Base-by-base conservation (phyloP, 92 coral and sea anemone genomes). In the Virgularia gustaviana region DNA sequence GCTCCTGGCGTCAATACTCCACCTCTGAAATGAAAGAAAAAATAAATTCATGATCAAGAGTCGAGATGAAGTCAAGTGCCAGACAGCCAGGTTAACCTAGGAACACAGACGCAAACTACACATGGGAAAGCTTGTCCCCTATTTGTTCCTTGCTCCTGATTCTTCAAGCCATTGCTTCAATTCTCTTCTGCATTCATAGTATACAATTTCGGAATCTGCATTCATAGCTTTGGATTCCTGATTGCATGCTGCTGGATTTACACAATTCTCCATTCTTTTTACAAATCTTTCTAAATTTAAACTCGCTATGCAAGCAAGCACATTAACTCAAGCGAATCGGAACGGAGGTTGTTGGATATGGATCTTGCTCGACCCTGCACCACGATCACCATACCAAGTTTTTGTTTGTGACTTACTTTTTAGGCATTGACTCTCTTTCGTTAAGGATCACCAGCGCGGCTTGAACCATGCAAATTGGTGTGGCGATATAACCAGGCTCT, bases 1-100 rank as follows among this genome's bases (percentile, higher is more conserved):
- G 96, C 98, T 6, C 85, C 98, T 6, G 98, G 96, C 9, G 98
- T 92, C 57, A 92, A 63, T 62, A 92, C 98, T 28, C 98, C 98
- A 1, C 98, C 98, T 66, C 98, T 92, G 73, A 35, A 83, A 77
- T 11, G 67, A 37, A 71, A 59, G 23, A 31, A 18, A 19, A 39
- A 49, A 31, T 24, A n/a, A 7, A 7, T 36, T 9, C 4, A 43
- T 11, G 12, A 58, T n/a, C 43, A 13, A 65, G 36, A 25, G 19
- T 34, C 45, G 15, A 42, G 1, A 13, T n/a, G 9, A 3, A 31
- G 25, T 5, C 5, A 5, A 23, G 4, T 16, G 28, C 13, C 12
- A 23, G 29, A 23, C 20, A 6, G 36, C 5, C n/a, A 29, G 36
- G 12, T 7, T 22, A 7, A 2, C 28, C 28, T 56, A 29, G 4